These are phyloP conservation scores for Bucco capensis DNA, from an alignment of 2,113 vertebrate genomes.

Conservation along the genomic window DNA sequence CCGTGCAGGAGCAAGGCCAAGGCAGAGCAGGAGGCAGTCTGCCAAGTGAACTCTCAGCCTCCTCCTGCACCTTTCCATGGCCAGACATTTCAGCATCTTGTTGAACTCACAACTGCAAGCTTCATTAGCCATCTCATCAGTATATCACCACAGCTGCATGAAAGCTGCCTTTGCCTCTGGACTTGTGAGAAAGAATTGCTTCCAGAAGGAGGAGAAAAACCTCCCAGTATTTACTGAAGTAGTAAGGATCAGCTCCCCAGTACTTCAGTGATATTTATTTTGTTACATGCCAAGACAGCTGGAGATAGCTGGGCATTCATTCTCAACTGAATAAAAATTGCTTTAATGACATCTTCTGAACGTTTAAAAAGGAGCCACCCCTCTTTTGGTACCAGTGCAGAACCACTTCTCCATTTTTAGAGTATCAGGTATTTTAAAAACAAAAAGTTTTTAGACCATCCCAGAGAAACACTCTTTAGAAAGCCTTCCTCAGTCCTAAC, in stretches of 20 bases:
- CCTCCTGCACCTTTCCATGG: not conserved
- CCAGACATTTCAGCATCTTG: not conserved
- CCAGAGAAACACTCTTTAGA: not conserved
- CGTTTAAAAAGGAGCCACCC: not conserved
- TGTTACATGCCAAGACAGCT: too few species aligned
- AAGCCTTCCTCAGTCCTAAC: not conserved
- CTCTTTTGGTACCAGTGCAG: not conserved
- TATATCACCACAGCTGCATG: rapidly evolving
- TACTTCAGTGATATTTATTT: not conserved
- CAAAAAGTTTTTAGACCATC: not conserved
- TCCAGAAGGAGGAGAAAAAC: not conserved
- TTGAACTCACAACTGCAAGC: not conserved
- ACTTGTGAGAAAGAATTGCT: not conserved
- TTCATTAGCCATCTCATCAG: not conserved
- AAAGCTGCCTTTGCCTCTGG: not conserved
- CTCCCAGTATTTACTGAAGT: not conserved
- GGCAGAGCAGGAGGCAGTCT: not conserved
- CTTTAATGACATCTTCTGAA: not conserved
- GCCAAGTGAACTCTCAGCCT: not conserved
- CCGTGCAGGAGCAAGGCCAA: not conserved
- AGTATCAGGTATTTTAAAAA: not conserved
- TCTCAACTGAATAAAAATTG: too few species aligned
- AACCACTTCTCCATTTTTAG: not conserved
- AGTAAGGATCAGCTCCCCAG: not conserved
- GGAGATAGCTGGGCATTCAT: too few species aligned